Base-by-base conservation (phyloP, 2,797 vertebrate genomes). In the Notolabrus celidotus region DNA sequence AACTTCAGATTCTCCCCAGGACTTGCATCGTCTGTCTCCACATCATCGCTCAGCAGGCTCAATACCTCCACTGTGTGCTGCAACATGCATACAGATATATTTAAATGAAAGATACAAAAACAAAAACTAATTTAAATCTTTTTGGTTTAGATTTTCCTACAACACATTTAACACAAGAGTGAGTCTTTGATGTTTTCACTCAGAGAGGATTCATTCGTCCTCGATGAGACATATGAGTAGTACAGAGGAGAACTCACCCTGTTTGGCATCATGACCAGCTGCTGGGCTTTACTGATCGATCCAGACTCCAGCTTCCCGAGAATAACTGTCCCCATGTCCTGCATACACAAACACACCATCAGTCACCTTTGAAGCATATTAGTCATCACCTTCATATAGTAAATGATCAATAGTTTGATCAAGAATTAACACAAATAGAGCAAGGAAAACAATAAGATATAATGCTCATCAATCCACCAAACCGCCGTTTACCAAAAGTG, bases 221-320 rank as follows among this genome's bases (percentile, higher is more conserved):
- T 36, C 14, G 46, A 34, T 42, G 60, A 60, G 42, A 49, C 14
- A 22, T 6, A 4, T 43, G 14, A 79, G 65, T 68, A 41, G 53
- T 1, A 27, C 19, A 25, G 43, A 67, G 15, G 56, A 60, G 36
- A 14, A 29, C 93, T 92, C 94, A 99, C 98, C 96, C 98, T 96
- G 90, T 99, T 99, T 86, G 98, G 98, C 98, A 99, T 99, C 98
- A 99, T 99, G 84, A 97, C 94, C 86, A 99, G 95, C 91, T 98
- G 97, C 71, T 98, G 97, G 88, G 97, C 97, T 97, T 98, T 99
- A 86, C 94, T 95, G 90, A 99, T 98, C 66, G 84, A 95, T 72
- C 98, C 98, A 0, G 98, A 99, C 92, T 99, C 98, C 94, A 99
- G 95, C 92, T 99, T 99, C 72, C 98, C 98, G 17, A 99, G 95